A percentile compares a stretch with the other conserved stretches of the same genome.
Conservation (phyloP, 1,140 invertebrate genomes). For the Nasonia vitripennis region DNA sequence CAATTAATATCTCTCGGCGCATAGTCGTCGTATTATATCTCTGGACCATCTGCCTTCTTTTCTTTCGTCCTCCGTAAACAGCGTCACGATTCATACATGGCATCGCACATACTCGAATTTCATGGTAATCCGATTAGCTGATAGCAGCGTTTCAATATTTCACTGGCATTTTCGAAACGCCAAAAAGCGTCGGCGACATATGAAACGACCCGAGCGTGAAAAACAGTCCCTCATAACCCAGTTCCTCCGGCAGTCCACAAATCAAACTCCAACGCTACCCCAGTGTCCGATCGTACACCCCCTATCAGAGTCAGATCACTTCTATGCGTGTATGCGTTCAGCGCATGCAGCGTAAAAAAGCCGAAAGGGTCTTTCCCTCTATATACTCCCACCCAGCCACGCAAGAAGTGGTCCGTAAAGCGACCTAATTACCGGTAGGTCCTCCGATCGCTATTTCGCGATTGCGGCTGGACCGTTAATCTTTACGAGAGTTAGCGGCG, state of each 20-base stretch:
- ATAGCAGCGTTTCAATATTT: too few relatives aligned
- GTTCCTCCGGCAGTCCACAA: constrained; percentile 1
- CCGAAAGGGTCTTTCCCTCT: not conserved
- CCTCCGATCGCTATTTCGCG: constrained; percentile 27
- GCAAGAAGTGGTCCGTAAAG: not conserved
- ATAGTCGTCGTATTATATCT: not conserved
- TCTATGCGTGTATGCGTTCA: not conserved
- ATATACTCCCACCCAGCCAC: not conserved
- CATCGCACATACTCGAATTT: too few relatives aligned
- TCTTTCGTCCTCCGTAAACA: too few relatives aligned
- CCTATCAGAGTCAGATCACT: not conserved
- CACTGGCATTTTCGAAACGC: too few relatives aligned
- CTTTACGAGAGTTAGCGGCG: constrained; percentile 35
- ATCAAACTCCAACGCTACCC: not conserved
- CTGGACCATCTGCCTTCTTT: not conserved
- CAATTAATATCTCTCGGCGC: constrained; percentile 45
- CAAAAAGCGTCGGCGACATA: not conserved
- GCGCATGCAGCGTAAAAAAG: not conserved
- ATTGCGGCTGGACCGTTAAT: constrained; percentile 27
- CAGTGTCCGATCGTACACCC: not conserved
- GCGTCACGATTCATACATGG: too few relatives aligned
- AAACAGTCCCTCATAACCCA: constrained; percentile 2
- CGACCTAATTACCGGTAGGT: constrained; percentile 39
- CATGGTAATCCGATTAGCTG: too few relatives aligned
- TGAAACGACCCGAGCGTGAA: not conserved